These are phyloP conservation scores for Camarhynchus parvulus DNA, from an alignment of 2,113 vertebrate genomes.

Conservation along the genomic window DNA sequence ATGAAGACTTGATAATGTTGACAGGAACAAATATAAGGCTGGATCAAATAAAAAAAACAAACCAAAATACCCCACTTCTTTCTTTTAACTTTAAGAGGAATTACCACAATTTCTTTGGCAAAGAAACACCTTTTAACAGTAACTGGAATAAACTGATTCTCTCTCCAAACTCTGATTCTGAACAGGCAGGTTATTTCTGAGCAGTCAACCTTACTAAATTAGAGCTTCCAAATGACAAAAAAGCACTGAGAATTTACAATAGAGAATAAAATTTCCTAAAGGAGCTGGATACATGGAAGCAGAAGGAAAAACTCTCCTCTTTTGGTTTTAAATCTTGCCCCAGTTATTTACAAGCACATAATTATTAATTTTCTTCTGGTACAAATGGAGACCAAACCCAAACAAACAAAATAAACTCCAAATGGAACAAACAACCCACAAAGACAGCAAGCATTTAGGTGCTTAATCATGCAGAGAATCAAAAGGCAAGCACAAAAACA, in stretches of 20 bases:
- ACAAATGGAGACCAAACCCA: neutral
- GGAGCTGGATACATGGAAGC: neutral
- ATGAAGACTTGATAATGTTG: neutral
- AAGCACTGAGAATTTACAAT: neutral
- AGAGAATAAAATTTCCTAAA: neutral
- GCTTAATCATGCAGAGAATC: neutral
- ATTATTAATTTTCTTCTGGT: neutral
- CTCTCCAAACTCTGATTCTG: neutral
- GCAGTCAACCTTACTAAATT: neutral
- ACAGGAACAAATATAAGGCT: neutral
- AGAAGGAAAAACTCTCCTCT: neutral
- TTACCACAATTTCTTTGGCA: neutral
- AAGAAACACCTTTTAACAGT: neutral
- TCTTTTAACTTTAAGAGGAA: neutral
- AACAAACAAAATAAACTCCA: neutral
- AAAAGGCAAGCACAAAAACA: neutral
- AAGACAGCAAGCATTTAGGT: neutral
- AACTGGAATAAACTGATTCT: neutral
- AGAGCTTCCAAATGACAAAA: neutral
- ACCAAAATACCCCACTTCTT: neutral
- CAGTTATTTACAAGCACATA: neutral
- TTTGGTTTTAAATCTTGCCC: neutral
- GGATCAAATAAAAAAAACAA: neutral
- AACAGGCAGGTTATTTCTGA: neutral
- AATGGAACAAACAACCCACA: neutral